A percentile compares a stretch with the other conserved stretches of the same genome.
Evolutionary conservation across 2,888 invertebrate genomes (phyloP).

Genomic region (Bellardia pandia): DNA sequence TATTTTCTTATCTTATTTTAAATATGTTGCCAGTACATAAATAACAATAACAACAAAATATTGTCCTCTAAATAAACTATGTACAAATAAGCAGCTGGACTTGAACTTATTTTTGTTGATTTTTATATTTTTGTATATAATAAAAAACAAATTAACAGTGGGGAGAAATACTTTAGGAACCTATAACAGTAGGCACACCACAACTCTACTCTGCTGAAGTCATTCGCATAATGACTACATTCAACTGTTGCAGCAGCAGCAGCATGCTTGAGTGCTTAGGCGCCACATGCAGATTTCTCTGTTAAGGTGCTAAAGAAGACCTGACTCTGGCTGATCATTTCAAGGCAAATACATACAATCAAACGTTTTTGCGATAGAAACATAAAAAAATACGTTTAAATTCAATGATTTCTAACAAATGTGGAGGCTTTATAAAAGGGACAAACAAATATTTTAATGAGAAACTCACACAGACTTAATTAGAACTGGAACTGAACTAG

Average conservation of each 20-base stretch:
- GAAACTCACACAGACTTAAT: not conserved
- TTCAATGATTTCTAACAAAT: conserved; percentile 25
- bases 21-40: conserved; percentile 13
- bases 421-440: conserved; percentile 1
- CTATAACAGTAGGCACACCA: conserved; percentile 7
- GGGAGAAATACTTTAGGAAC: conserved; percentile 45
- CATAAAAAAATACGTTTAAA: conserved; percentile 52
- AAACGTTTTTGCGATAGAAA: conserved; percentile 8
- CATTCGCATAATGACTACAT: conserved; percentile 13
- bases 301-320: conserved; percentile 56
- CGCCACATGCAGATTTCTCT: conserved; percentile 72
- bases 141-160: conserved; percentile 51
- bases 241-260: conserved; percentile 19
- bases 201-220: conserved; percentile 6
- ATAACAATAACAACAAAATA: conserved; percentile 29
- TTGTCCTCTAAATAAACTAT: conserved; percentile 64
- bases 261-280: conserved; percentile 71
- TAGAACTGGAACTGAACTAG: not conserved
- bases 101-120: conserved; percentile 59
- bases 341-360: not conserved
- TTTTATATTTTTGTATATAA: not conserved
- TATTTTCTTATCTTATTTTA: conserved; percentile 8
- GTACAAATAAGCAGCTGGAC: conserved; percentile 66
- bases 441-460: not conserved
- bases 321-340: not conserved